phyloP scores from a whole-genome alignment of 2,888 invertebrate species.

The Anoncus sp. region DNA sequence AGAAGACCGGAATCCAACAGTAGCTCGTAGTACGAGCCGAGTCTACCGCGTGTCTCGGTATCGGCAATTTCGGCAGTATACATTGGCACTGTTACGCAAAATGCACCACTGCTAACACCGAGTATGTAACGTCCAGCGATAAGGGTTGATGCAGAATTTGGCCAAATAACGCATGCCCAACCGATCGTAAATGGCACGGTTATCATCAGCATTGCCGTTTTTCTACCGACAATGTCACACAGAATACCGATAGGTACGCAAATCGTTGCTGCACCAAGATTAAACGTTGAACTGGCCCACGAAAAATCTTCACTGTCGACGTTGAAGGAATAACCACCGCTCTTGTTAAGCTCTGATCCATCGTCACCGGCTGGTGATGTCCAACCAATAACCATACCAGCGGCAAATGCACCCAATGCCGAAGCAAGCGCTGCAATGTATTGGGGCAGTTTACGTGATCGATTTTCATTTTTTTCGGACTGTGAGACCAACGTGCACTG shows the following conservation, averaged over 20 bases:
- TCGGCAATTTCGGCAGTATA: slow-evolving; percentile 95
- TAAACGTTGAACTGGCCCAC: slow-evolving; percentile 89
- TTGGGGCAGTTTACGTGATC: slow-evolving; percentile 85
- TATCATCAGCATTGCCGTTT: slow-evolving; percentile 87
- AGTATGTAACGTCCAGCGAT: slow-evolving; percentile 88
- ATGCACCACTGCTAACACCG: slow-evolving; percentile 91
- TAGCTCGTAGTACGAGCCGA: slow-evolving; percentile 95
- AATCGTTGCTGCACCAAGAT: slow-evolving; percentile 89
- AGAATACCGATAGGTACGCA: slow-evolving; percentile 89
- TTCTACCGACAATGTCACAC: slow-evolving; percentile 90
- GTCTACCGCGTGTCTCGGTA: slow-evolving; percentile 91
- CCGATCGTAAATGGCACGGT: slow-evolving; percentile 89
- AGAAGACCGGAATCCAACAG: slow-evolving; percentile 94
- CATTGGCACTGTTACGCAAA: slow-evolving; percentile 93
- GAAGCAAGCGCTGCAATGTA: slow-evolving; percentile 89
- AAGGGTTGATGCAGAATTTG: slow-evolving; percentile 86
- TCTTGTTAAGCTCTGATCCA: slow-evolving; percentile 66
- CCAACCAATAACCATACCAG: slow-evolving; percentile 92
- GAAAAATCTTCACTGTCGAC: slow-evolving; percentile 85
- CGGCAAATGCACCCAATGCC: slow-evolving; percentile 91
- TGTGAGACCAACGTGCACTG: slow-evolving; percentile 85
- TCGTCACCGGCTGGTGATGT: slow-evolving; percentile 88
- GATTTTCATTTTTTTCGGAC: slow-evolving; percentile 67
- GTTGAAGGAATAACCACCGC: slow-evolving; percentile 84
- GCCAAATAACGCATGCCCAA: slow-evolving; percentile 90